Evolutionary conservation across 2,797 vertebrate genomes (phyloP).

Genomic region (Danio kyathit): DNA sequence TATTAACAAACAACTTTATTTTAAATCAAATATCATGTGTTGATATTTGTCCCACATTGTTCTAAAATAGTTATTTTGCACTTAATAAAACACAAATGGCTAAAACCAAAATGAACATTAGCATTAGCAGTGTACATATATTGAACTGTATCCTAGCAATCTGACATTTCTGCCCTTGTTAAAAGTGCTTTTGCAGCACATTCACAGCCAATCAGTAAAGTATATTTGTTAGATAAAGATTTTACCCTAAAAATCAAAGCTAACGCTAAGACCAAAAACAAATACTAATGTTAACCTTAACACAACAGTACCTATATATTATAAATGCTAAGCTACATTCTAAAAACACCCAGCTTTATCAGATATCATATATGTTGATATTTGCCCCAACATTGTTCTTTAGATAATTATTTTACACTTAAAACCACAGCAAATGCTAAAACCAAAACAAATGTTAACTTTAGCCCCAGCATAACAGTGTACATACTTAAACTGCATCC

Average conservation of each 20-base stretch:
- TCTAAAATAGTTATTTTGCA: background rate
- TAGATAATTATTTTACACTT: background rate
- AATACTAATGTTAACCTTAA: conserved; percentile 5
- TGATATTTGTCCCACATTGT: background rate
- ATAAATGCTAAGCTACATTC: background rate
- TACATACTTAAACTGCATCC: background rate
- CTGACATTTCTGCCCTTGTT: background rate
- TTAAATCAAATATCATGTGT: no score
- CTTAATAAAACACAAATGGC: background rate
- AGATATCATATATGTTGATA: no score
- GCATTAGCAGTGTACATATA: background rate
- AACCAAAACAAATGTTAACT: background rate
- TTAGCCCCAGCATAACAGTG: background rate
- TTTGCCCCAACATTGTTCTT: background rate
- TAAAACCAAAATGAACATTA: background rate
- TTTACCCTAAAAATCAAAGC: no score
- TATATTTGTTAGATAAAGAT: no score
- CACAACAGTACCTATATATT: background rate
- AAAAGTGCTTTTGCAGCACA: background rate
- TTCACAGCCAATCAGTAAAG: background rate
- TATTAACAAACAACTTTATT: background rate
- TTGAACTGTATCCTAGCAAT: background rate
- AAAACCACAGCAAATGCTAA: background rate
- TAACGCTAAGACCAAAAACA: no score
- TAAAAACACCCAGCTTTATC: background rate